phyloP scores from a whole-genome alignment of 2,888 invertebrate genomes.

The Conomelus anceps region DNA sequence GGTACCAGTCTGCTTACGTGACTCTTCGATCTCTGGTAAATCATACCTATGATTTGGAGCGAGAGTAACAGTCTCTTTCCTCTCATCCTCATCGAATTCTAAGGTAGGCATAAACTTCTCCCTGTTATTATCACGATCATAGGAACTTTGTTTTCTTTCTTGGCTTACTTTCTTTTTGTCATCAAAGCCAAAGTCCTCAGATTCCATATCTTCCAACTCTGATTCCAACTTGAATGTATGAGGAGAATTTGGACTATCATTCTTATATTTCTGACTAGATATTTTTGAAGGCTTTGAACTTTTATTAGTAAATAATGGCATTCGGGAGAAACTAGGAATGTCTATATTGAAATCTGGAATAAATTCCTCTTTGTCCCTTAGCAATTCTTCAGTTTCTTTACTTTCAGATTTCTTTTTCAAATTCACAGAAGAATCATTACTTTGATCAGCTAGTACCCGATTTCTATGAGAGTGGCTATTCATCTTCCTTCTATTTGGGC shows the following conservation, averaged over 20 bases:
- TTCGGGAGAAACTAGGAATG: neutral
- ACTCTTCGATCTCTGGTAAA: neutral
- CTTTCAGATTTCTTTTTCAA: neutral
- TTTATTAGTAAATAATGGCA: neutral
- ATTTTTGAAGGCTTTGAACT: neutral
- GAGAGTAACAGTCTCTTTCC: slow-evolving; percentile 2
- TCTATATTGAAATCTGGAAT: neutral
- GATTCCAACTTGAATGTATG: neutral
- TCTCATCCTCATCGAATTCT: neutral
- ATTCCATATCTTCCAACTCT: neutral
- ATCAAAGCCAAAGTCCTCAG: neutral
- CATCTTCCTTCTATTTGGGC: neutral
- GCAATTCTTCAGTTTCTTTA: neutral
- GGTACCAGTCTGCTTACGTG: neutral
- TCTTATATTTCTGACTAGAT: neutral
- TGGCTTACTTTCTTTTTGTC: neutral
- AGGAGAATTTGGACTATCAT: neutral
- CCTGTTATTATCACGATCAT: neutral
- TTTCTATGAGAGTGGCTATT: neutral
- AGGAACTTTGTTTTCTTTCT: neutral
- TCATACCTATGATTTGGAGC: slow-evolving; percentile 6
- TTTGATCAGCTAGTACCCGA: neutral
- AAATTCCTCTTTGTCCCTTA: neutral
- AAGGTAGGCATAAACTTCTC: neutral
- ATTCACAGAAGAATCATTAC: neutral